Evolutionary conservation across 2,888 invertebrate species (phyloP), one percentile per base, ranked within the genome.

Genomic region (Cantharis flavilabris): DNA sequence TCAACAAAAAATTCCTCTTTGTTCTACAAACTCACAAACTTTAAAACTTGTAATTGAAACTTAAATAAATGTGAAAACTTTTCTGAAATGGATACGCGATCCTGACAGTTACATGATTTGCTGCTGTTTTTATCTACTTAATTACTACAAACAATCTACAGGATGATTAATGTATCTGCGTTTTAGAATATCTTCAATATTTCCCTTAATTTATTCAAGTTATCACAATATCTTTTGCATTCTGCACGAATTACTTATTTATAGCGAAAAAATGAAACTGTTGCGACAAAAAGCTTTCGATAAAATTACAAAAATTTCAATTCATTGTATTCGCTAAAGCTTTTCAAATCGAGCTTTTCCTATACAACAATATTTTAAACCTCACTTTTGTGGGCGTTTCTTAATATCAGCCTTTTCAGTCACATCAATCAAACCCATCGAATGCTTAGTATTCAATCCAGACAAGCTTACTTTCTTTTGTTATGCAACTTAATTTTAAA

Each of bases 41-140:
- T 49, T 16, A 18, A 78, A 77, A 78, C 75, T 78, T 78, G 72
- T 75, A 78, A 75, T 75, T 75, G 78, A 78, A 78, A 78, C 78
- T 75, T 78, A 78, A 75, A 78, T 75, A 78, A 78, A 78, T 78
- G 75, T 70, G 69, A 33, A 75, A 78, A 78, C 75, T 78, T 77
- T 75, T 23, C 63, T 49, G 74, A 71, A 70, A 62, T 65, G 78
- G 72, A 78, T 78, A 75, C 62, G 30, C 75, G 72, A 72, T 16
- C 72, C 30, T 76, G 76, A 71, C 76, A 73, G 76, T 69, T 70
- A n/a, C 77, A 65, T 75, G 77, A 77, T 77, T 77, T 69, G 69
- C 69, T 65, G 49, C 75, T 30, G 62, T 71, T 73, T 73, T 76
- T 73, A 28, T 67, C 62, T 70, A 18, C 63, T 18, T 30, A 62